phyloP scores from a whole-genome alignment of 2,888 invertebrate genomes.

The Athalia cordata region DNA sequence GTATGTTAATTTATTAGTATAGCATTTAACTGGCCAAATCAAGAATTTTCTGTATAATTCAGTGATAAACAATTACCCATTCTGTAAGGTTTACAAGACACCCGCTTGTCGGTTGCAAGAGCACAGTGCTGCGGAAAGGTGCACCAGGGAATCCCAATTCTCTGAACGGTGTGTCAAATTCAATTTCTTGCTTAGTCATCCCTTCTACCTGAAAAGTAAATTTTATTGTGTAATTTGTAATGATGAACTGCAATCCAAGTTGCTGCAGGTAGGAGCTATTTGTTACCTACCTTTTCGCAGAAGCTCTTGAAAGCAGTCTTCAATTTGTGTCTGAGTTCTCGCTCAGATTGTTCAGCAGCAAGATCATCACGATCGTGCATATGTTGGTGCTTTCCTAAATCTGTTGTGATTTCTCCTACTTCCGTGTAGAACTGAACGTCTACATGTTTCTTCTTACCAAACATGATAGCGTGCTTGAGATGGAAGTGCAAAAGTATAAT shows the following conservation, averaged over 20 bases:
- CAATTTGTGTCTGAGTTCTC: slow-evolving; percentile 95
- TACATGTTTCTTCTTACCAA: slow-evolving; percentile 99
- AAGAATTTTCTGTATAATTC: neutral
- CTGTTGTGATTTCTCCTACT: slow-evolving; percentile 99
- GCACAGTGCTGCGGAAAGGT: slow-evolving; percentile 96
- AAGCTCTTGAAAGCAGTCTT: slow-evolving; percentile 99
- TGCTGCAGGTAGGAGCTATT: neutral
- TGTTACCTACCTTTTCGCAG: slow-evolving; percentile 87
- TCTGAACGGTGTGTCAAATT: slow-evolving; percentile 99
- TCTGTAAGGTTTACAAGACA: slow-evolving; percentile 97
- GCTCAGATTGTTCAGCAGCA: slow-evolving; percentile 98
- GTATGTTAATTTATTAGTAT: neutral
- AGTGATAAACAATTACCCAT: slow-evolving; percentile 80
- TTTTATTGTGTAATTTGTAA: slow-evolving; percentile 3
- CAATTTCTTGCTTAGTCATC: slow-evolving; percentile 97
- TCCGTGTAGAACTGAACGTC: slow-evolving; percentile 99
- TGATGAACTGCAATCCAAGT: neutral
- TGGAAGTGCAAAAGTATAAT: slow-evolving; percentile 99
- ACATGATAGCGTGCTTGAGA: slow-evolving; percentile 98
- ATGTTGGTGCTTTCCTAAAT: slow-evolving; percentile 99
- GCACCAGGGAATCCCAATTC: slow-evolving; percentile 99
- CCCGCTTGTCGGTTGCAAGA: slow-evolving; percentile 98
- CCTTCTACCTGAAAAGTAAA: slow-evolving; percentile 80
- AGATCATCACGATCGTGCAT: slow-evolving; percentile 99
- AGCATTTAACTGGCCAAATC: neutral